Conservation (phyloP, 2,797 vertebrate species). For the Manis crassicaudata region DNA sequence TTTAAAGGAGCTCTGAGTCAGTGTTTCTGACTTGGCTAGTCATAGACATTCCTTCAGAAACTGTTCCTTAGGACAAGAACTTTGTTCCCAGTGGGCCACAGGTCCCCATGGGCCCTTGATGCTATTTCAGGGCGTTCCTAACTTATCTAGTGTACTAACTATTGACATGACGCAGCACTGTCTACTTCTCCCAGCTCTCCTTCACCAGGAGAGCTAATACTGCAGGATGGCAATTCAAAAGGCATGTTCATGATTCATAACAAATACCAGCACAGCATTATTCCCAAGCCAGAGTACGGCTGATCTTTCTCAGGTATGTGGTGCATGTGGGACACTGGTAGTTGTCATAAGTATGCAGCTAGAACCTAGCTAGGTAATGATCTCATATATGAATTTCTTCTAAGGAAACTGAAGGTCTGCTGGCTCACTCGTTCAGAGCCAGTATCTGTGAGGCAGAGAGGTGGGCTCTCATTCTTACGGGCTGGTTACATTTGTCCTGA, state of each 20-base stretch:
- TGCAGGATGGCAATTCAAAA: background rate
- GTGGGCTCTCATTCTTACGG: background rate
- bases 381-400: background rate
- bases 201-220: background rate
- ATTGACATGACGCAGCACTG: background rate
- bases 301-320: constrained; percentile 60
- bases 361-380: background rate
- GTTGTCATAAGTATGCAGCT: background rate
- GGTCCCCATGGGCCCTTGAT: constrained; percentile 38
- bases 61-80: background rate
- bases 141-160: background rate
- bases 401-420: background rate
- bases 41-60: background rate
- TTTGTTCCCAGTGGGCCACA: background rate
- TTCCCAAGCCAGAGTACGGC: background rate
- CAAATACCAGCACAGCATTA: background rate
- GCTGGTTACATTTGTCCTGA: background rate
- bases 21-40: background rate
- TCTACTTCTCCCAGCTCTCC: background rate
- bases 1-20: background rate
- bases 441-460: background rate
- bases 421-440: background rate
- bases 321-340: background rate
- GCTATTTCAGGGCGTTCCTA: background rate
- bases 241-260: background rate